A percentile compares a stretch with the other conserved stretches of the same genome.
Conservation (phyloP, 2,888 invertebrate genomes). For the Drosophila vallismaia region DNA sequence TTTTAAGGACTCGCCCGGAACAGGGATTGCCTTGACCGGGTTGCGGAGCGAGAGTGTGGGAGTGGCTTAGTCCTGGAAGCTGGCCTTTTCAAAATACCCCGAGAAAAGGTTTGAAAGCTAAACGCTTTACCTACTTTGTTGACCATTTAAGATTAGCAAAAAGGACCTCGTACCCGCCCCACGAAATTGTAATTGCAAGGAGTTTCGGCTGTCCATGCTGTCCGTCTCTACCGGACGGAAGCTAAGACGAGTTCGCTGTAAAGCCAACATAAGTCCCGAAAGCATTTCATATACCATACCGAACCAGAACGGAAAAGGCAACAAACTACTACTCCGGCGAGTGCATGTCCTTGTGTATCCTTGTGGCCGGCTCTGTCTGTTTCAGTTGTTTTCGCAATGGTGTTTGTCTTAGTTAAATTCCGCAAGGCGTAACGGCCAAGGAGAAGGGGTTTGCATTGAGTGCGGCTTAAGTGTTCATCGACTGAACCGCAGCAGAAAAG, state of each 20-base stretch:
- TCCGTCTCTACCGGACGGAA: conserved; percentile 39
- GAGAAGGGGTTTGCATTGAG: conserved; percentile 71
- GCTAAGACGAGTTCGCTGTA: conserved; percentile 77
- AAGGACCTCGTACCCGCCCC: conserved; percentile 39
- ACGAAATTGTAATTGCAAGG: conserved; percentile 75
- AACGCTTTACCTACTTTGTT: conserved; percentile 68
- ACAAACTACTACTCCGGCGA: conserved; percentile 70
- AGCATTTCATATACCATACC: conserved; percentile 63
- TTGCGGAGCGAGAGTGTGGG: neutral
- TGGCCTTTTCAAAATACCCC: neutral
- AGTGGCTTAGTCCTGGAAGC: conserved; percentile 13
- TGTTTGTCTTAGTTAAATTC: conserved; percentile 79
- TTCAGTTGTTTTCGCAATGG: conserved; percentile 76
- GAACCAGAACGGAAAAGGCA: conserved; percentile 63
- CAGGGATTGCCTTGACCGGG: conserved; percentile 40
- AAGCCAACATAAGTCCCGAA: conserved; percentile 80
- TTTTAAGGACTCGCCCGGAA: conserved; percentile 54
- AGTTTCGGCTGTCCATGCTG: conserved; percentile 29
- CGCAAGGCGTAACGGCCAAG: conserved; percentile 75
- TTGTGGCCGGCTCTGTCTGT: conserved; percentile 30
- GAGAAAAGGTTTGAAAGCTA: conserved; percentile 45
- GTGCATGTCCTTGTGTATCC: conserved; percentile 17
- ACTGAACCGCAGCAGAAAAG: conserved; percentile 68
- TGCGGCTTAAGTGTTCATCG: conserved; percentile 78
- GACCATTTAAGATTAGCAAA: conserved; percentile 59